These are phyloP conservation scores for Palythoa caribaeorum DNA, from an alignment of 92 coral and sea anemone genomes.

Conservation along the genomic window DNA sequence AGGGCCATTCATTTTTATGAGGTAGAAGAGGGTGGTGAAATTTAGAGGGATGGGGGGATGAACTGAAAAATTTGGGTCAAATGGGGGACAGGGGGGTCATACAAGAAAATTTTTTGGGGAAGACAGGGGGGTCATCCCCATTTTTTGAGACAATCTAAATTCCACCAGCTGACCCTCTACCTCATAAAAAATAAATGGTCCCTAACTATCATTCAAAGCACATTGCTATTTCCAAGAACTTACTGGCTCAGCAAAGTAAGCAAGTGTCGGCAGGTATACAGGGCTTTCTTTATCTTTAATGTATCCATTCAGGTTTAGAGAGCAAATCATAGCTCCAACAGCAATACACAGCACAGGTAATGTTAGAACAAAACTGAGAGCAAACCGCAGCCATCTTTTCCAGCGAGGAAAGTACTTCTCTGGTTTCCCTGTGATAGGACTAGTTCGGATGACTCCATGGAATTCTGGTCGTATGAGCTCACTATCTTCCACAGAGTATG, in stretches of 20 bases:
- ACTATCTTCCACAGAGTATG: slow-evolving; percentile 75
- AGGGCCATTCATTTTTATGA: no score
- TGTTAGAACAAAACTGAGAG: slow-evolving; percentile 89
- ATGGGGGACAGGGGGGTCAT: no score
- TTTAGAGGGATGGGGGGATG: no score
- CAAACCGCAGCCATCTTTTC: slow-evolving; percentile 97
- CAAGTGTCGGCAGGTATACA: slow-evolving; percentile 83
- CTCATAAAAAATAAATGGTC: no score
- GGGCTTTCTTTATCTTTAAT: slow-evolving; percentile 98
- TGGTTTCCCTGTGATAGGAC: slow-evolving; percentile 96
- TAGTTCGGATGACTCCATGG: slow-evolving; percentile 77
- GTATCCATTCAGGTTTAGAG: slow-evolving; percentile 96
- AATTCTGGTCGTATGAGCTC: slow-evolving; percentile 93
- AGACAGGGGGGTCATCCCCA: no score
- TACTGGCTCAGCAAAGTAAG: slow-evolving; percentile 98
- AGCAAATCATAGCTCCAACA: slow-evolving; percentile 95
- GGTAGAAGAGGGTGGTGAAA: no score
- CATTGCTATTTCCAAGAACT: background rate
- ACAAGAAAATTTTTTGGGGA: no score
- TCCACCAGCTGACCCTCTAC: no score
- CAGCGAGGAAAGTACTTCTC: slow-evolving; percentile 94
- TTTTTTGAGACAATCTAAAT: no score
- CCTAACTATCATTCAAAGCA: no score
- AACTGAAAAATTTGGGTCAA: no score
- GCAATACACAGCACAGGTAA: slow-evolving; percentile 87